Percentiles rank a stretch among this genome's conserved stretches.
These are phyloP conservation scores for Lasioglossum leucozonium DNA, from an alignment of 2,888 invertebrate species.

Conservation along the genomic window DNA sequence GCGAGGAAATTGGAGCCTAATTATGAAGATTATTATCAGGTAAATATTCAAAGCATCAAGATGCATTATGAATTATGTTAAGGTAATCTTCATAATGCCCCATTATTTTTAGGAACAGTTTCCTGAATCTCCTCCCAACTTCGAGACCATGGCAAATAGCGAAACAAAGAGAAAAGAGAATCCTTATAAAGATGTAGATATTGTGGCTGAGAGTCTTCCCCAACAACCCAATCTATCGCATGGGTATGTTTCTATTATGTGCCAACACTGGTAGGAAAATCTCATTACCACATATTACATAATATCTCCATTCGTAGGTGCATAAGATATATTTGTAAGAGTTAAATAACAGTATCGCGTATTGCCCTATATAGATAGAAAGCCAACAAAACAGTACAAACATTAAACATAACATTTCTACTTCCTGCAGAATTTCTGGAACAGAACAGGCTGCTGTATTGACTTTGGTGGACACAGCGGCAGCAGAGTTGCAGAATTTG, in stretches of 20 bases:
- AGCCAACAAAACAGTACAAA: not conserved
- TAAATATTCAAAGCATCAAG: slow-evolving; percentile 41
- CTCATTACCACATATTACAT: slow-evolving; percentile 13
- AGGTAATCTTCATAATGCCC: not conserved
- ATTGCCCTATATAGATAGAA: not conserved
- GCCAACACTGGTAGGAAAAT: slow-evolving; percentile 17
- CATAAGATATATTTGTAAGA: slow-evolving; percentile 1
- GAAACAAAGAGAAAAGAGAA: slow-evolving; percentile 55
- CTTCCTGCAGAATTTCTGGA: slow-evolving; percentile 87
- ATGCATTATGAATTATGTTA: not conserved
- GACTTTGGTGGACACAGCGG: slow-evolving; percentile 87
- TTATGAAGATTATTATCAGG: slow-evolving; percentile 57
- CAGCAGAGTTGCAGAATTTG: slow-evolving; percentile 87
- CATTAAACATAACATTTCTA: not conserved
- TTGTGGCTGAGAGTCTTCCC: slow-evolving; percentile 78
- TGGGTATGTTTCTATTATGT: slow-evolving; percentile 76
- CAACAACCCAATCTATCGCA: slow-evolving; percentile 82
- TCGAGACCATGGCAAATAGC: slow-evolving; percentile 48
- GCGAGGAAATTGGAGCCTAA: slow-evolving; percentile 53
- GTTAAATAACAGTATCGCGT: not conserved
- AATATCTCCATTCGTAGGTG: not conserved
- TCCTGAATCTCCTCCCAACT: slow-evolving; percentile 42
- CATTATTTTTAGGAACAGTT: slow-evolving; percentile 2
- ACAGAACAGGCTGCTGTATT: slow-evolving; percentile 87
- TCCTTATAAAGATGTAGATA: slow-evolving; percentile 67